Conservation (phyloP, 1,140 invertebrate species). For the Drosophila trapezifrons region DNA sequence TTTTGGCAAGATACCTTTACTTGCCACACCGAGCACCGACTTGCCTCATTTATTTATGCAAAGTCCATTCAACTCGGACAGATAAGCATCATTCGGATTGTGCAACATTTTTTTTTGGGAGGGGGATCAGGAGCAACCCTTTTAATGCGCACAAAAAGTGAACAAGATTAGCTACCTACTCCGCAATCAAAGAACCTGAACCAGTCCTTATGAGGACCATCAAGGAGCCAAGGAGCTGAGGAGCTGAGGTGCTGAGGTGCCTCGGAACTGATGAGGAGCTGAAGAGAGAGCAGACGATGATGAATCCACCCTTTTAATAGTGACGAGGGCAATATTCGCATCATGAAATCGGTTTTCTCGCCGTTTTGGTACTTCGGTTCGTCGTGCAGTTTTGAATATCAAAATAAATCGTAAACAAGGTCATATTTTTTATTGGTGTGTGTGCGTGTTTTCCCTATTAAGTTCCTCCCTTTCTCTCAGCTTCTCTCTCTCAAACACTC, state of each 20-base stretch:
- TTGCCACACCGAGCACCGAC: conserved; percentile 28
- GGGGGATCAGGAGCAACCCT: conserved; percentile 23
- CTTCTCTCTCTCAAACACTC: conserved; percentile 35
- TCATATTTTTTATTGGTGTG: conserved; percentile 68
- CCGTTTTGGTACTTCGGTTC: conserved; percentile 26
- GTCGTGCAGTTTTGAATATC: conserved; percentile 80
- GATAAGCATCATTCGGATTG: conserved; percentile 42
- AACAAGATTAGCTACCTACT: conserved; percentile 55
- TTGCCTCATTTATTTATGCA: conserved; percentile 34
- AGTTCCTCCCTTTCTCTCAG: conserved; percentile 30
- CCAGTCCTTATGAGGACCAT: conserved; percentile 32
- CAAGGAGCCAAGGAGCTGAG: conserved; percentile 11
- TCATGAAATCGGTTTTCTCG: conserved; percentile 39
- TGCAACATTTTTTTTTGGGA: conserved; percentile 24
- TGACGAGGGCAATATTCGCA: conserved; percentile 55
- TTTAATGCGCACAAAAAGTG: conserved; percentile 12
- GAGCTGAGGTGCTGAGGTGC: background rate
- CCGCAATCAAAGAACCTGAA: conserved; percentile 69
- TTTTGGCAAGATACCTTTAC: conserved; percentile 21
- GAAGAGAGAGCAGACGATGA: conserved; percentile 30
- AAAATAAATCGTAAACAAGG: conserved; percentile 83
- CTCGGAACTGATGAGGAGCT: conserved; percentile 11
- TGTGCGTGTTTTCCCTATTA: conserved; percentile 24
- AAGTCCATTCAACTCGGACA: conserved; percentile 59
- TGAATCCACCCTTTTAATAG: conserved; percentile 46